These are phyloP conservation scores for Heteronetta atricapilla DNA, from an alignment of 2,113 vertebrate genomes.

Conservation along the genomic window DNA sequence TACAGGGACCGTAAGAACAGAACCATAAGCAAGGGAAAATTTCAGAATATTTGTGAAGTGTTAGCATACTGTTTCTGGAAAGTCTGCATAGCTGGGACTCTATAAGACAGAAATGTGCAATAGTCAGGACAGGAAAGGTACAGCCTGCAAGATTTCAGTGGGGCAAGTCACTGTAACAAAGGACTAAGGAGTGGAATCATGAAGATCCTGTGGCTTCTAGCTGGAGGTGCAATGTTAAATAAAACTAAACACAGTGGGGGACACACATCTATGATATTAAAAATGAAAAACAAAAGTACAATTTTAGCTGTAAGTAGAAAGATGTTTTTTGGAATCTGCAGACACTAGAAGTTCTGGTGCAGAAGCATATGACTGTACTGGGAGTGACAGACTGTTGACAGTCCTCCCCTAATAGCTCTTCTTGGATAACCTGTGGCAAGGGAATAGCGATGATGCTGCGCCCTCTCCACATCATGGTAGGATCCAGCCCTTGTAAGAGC, in stretches of 20 bases:
- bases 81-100: neutral
- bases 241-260: neutral
- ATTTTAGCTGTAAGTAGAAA: neutral
- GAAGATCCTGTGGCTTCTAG: neutral
- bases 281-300: neutral
- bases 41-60: neutral
- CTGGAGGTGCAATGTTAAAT: neutral
- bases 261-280: neutral
- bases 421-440: neutral
- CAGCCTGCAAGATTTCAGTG: neutral
- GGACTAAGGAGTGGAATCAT: neutral
- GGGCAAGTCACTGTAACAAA: neutral
- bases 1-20: neutral
- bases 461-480: fast-evolving
- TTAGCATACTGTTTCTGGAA: neutral
- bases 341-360: neutral
- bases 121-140: neutral
- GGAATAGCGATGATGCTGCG: neutral
- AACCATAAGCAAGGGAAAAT: neutral
- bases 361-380: neutral
- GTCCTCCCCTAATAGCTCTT: neutral
- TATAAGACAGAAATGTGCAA: neutral
- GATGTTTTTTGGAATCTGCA: neutral
- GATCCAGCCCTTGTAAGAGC: neutral
- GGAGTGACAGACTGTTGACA: too few species aligned